phyloP scores from a whole-genome alignment of 1,140 invertebrate species.

The Drosophila miranda region DNA sequence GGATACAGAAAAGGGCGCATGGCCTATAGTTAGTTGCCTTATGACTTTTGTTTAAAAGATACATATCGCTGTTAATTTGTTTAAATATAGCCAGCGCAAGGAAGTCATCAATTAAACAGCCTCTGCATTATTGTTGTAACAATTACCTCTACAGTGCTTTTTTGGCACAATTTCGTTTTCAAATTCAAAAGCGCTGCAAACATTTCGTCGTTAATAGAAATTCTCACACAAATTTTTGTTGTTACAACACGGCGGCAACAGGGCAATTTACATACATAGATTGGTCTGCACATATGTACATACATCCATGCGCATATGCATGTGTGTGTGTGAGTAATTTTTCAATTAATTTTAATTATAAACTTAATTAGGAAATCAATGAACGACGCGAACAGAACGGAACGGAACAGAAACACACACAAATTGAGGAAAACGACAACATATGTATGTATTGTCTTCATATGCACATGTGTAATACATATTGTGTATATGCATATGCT shows the following conservation, averaged over 20 bases:
- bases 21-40: conserved; percentile 5
- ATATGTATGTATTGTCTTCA: background rate
- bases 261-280: conserved; percentile 64
- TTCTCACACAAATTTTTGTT: conserved; percentile 24
- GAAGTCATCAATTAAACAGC: conserved; percentile 74
- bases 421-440: conserved; percentile 64
- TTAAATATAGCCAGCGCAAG: conserved; percentile 60
- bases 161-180: conserved; percentile 70
- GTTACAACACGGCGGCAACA: conserved; percentile 47
- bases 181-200: conserved; percentile 48
- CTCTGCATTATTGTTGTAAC: conserved; percentile 55
- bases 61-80: conserved; percentile 53
- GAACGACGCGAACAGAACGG: conserved; percentile 67
- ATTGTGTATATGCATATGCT: conserved; percentile 13
- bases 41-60: conserved; percentile 49
- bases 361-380: conserved; percentile 83
- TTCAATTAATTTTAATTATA: conserved; percentile 83
- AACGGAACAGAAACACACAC: conserved; percentile 64
- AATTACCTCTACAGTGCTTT: conserved; percentile 55
- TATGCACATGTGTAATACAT: background rate
- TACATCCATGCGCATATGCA: conserved; percentile 14
- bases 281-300: conserved; percentile 20
- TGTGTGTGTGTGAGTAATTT: conserved; percentile 73
- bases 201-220: too few relatives aligned
- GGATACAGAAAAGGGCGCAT: conserved; percentile 30